A percentile compares a stretch with the other conserved stretches of the same genome.
Conservation (phyloP, 2,888 invertebrate genomes). For the Erebia aethiops region DNA sequence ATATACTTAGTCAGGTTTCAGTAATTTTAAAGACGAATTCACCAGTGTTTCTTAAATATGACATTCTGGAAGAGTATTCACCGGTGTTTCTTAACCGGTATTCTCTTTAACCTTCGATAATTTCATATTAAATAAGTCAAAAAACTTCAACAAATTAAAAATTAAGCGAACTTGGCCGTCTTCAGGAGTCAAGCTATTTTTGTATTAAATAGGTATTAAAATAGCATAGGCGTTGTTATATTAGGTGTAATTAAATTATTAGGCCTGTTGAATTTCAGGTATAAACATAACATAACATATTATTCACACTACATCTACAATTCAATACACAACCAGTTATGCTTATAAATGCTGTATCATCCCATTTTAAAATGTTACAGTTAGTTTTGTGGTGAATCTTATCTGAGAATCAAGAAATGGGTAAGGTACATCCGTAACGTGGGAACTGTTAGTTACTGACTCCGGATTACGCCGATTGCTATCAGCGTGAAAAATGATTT, state of each 20-base stretch:
- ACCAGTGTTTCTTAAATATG: background rate
- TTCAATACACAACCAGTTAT: background rate
- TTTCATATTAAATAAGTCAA: too few species aligned
- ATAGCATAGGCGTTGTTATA: background rate
- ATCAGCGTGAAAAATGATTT: conserved; percentile 72
- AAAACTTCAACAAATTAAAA: too few species aligned
- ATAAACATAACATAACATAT: background rate
- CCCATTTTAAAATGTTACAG: conserved; percentile 60
- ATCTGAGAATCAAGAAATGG: conserved; percentile 64
- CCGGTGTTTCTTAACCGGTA: too few species aligned
- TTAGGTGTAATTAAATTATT: background rate
- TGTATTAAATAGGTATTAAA: too few species aligned
- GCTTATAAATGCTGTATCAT: conserved; percentile 40
- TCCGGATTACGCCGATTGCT: conserved; percentile 73
- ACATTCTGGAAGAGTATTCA: background rate
- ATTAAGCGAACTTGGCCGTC: too few species aligned
- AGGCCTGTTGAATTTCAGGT: background rate
- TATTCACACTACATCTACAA: background rate
- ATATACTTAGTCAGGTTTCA: background rate
- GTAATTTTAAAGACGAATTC: background rate
- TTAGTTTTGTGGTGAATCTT: conserved; percentile 76
- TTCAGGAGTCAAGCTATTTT: too few species aligned
- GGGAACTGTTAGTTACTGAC: conserved; percentile 66
- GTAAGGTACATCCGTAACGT: conserved; percentile 64
- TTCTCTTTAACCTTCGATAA: too few species aligned